phyloP scores from a whole-genome alignment of 1,140 invertebrate genomes.

The Ridgeia piscesae region DNA sequence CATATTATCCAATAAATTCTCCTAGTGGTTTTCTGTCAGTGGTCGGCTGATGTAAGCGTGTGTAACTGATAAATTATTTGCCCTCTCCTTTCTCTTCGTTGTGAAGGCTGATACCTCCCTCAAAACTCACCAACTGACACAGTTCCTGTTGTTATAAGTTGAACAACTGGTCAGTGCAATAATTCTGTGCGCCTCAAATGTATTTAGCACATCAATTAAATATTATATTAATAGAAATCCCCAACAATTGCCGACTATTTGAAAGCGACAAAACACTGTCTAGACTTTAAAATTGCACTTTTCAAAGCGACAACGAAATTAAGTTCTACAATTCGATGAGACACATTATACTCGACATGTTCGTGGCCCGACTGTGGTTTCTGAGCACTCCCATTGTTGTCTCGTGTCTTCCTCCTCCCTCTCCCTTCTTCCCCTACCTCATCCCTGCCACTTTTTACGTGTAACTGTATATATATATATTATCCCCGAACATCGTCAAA shows the following conservation, averaged over 20 bases:
- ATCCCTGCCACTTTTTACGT: background rate
- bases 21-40: background rate
- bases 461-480: background rate
- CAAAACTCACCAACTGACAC: background rate
- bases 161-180: background rate
- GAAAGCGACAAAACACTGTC: background rate
- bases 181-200: background rate
- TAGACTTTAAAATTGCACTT: background rate
- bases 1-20: constrained; percentile 2
- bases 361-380: background rate
- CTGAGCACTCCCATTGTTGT: background rate
- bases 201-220: background rate
- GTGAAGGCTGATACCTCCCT: background rate
- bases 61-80: background rate
- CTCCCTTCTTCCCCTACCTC: background rate
- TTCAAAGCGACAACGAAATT: background rate
- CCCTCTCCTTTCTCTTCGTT: background rate
- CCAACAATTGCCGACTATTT: background rate
- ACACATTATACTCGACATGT: background rate
- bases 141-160: background rate
- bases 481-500: background rate
- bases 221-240: background rate
- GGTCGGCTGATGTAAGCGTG: background rate
- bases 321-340: background rate
- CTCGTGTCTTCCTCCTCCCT: background rate